These are phyloP conservation scores for Cepaea nemoralis DNA, from an alignment of 1,140 invertebrate genomes.

Conservation along the genomic window DNA sequence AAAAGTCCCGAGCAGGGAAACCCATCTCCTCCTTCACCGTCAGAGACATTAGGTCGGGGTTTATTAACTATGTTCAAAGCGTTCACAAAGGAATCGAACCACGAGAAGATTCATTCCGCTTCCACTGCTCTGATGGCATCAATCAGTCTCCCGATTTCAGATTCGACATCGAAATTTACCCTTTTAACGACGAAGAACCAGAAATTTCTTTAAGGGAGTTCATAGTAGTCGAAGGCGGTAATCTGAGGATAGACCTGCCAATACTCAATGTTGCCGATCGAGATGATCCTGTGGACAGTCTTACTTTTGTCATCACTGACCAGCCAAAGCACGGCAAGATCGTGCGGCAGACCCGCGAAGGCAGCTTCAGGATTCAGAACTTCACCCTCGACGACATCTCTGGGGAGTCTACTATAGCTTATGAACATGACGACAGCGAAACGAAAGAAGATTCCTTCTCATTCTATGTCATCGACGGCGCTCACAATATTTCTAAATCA, in stretches of 20 bases:
- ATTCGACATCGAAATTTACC: conserved; percentile 68
- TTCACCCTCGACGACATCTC: conserved; percentile 70
- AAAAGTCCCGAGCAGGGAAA: conserved; percentile 65
- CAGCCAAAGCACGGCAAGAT: conserved; percentile 70
- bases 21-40: conserved; percentile 69
- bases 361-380: conserved; percentile 58
- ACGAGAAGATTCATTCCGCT: conserved; percentile 64
- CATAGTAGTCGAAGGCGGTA: conserved; percentile 70
- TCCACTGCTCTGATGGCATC: conserved; percentile 71
- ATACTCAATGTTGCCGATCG: conserved; percentile 71
- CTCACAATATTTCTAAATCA: conserved; percentile 65
- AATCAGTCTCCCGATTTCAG: conserved; percentile 58
- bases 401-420: conserved; percentile 69
- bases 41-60: conserved; percentile 60
- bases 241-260: conserved; percentile 70
- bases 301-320: conserved; percentile 66
- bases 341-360: conserved; percentile 61
- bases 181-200: conserved; percentile 73
- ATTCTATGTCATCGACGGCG: conserved; percentile 70
- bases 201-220: conserved; percentile 69
- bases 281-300: conserved; percentile 69
- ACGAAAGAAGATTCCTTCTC: conserved; percentile 69
- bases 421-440: conserved; percentile 72
- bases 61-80: conserved; percentile 72
- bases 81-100: conserved; percentile 71